phyloP scores from a whole-genome alignment of 2,888 invertebrate species.

The Pterostichus madidus region DNA sequence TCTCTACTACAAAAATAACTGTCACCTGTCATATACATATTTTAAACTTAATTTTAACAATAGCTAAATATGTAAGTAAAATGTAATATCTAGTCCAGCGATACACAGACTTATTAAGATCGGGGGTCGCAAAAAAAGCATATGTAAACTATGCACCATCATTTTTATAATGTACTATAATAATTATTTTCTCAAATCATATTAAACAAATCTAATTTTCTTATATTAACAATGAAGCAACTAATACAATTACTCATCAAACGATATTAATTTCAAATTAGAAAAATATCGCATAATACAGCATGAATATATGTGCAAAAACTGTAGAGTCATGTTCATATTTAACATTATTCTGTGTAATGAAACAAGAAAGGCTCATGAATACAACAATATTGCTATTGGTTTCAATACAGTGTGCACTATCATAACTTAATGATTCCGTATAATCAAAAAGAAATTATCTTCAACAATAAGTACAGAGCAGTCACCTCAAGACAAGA shows the following conservation, averaged over 20 bases:
- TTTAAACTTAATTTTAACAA: too few species aligned
- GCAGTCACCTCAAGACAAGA: conserved; percentile 7
- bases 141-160: too few species aligned
- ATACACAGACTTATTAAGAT: too few species aligned
- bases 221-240: conserved; percentile 5
- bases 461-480: conserved; percentile 12
- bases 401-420: conserved; percentile 25
- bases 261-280: conserved; percentile 21
- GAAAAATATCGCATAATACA: conserved; percentile 34
- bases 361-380: conserved; percentile 18
- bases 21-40: too few species aligned
- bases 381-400: conserved; percentile 38
- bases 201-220: too few species aligned
- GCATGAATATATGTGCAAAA: conserved; percentile 38
- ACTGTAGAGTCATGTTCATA: conserved; percentile 32
- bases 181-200: too few species aligned
- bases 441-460: conserved; percentile 48
- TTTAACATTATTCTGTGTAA: conserved; percentile 35
- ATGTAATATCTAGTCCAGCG: too few species aligned
- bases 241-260: conserved; percentile 24
- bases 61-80: too few species aligned
- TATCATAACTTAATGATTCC: conserved; percentile 49
- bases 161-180: too few species aligned
- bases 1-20: too few species aligned
- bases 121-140: too few species aligned